Percentiles rank a stretch among this genome's conserved stretches.
phyloP scores from a whole-genome alignment of 2,113 vertebrate genomes.

The Macaca nemestrina region DNA sequence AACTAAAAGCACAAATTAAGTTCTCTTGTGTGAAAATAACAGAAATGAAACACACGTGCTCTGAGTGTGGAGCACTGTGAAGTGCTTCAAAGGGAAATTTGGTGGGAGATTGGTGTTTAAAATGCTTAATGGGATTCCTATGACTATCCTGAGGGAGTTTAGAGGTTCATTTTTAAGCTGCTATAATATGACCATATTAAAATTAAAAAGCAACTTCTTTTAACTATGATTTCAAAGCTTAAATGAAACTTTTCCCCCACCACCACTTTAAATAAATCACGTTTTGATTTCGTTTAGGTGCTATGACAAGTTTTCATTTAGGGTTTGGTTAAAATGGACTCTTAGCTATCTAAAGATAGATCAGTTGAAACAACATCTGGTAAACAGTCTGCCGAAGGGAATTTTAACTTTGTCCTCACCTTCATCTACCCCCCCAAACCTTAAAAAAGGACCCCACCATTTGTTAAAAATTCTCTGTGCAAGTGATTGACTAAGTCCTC shows the following conservation, averaged over 20 bases:
- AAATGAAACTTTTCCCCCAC: background rate
- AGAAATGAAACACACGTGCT: background rate
- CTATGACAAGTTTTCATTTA: conserved; percentile 64
- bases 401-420: background rate
- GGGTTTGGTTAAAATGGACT: conserved; percentile 63
- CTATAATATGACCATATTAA: conserved; percentile 45
- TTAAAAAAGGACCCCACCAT: background rate
- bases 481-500: conserved; percentile 63
- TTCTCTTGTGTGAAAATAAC: background rate
- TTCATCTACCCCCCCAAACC: rapidly evolving
- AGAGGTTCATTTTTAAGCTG: conserved; percentile 58
- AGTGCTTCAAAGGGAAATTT: conserved; percentile 18
- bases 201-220: conserved; percentile 51
- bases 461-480: conserved; percentile 39
- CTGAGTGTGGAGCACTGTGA: background rate
- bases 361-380: conserved; percentile 71
- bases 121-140: conserved; percentile 36
- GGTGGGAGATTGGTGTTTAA: conserved; percentile 52
- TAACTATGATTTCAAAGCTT: conserved; percentile 43
- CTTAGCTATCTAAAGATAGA: conserved; percentile 69
- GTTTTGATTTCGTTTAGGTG: conserved; percentile 48
- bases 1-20: background rate
- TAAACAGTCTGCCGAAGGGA: conserved; percentile 6
- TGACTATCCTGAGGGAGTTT: conserved; percentile 46
- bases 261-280: conserved; percentile 16